Conservation (phyloP, 2,113 vertebrate genomes). For the Mobula hypostoma region DNA sequence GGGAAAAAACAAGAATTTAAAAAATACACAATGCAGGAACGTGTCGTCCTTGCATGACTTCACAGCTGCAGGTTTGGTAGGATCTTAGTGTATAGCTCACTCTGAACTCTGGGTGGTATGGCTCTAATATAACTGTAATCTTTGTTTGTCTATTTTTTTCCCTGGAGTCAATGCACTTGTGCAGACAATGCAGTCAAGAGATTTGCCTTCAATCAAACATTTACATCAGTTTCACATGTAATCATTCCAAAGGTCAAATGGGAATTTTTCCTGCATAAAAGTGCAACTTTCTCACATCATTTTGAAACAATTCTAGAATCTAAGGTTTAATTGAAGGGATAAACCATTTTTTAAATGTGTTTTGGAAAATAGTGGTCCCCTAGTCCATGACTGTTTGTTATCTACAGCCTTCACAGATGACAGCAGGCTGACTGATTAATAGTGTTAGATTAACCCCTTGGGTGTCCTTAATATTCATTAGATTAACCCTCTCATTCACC, state of each 20-base stretch:
- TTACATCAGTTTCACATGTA: background rate
- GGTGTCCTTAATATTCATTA: conserved; percentile 37
- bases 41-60: background rate
- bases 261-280: background rate
- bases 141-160: background rate
- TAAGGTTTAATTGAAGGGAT: conserved; percentile 19
- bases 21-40: conserved; percentile 8
- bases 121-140: conserved; percentile 16
- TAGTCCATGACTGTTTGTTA: conserved; percentile 36
- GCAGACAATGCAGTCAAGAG: conserved; percentile 6
- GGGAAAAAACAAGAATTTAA: background rate
- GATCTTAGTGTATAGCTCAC: background rate
- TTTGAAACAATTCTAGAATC: background rate
- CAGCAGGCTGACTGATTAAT: conserved; percentile 37
- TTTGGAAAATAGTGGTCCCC: conserved; percentile 7
- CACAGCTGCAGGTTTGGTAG: conserved; percentile 13
- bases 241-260: conserved; percentile 16
- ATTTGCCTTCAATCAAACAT: conserved; percentile 32
- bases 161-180: background rate
- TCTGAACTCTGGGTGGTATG: background rate
- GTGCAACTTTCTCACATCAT: background rate
- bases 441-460: conserved; percentile 38
- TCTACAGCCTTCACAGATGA: conserved; percentile 33
- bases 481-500: conserved; percentile 2
- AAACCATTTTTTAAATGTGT: conserved; percentile 9